Evolutionary conservation across 1,140 invertebrate species (phyloP), one percentile per base, ranked within the genome.

Genomic region (Cotesia chilonis): DNA sequence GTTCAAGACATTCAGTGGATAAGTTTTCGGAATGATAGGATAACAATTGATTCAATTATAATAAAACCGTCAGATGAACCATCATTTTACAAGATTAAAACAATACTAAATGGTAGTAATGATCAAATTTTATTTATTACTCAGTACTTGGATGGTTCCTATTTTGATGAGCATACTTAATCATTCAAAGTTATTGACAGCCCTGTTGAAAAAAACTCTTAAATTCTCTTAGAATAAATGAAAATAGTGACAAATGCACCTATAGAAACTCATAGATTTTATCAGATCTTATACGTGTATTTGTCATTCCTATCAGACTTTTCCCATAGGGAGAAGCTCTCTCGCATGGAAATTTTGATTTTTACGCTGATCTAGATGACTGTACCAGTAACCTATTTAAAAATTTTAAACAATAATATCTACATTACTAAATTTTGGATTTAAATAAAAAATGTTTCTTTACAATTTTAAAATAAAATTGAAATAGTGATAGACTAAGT

Each of bases 341-440:
- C 10, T n/a, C 14, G 10, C 1, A 4, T 54, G 52, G 52, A 54
- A 54, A 14, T 54, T 54, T 54, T 14, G 6, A 54, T 54, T 14
- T n/a, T n/a, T 54, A 54, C 1, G 10, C 52, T 54, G 52, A 54
- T 54, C 14, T 12, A 54, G 52, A 54, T 3, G 10, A 54, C 14
- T 12, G 52, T 54, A 54, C 1, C 4, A 54, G 17, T 54, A 12
- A 54, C 52, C 3, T 54, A 54, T 54, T 54, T 54, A 6, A 54
- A 54, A n/a, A 54, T 54, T 54, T 54, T 54, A 54, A 54, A 54
- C 10, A 14, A 54, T 54, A 54, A 54, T 2, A 54, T 14, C 4
- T 54, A 54, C 14, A 54, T 54, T 54, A 54, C 52, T 14, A 54
- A 54, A 54, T 54, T 54, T 4, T 54, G 52, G 52, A 54, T 54